Conservation (phyloP, 2,797 vertebrate species). For the Trematomus bernacchii region DNA sequence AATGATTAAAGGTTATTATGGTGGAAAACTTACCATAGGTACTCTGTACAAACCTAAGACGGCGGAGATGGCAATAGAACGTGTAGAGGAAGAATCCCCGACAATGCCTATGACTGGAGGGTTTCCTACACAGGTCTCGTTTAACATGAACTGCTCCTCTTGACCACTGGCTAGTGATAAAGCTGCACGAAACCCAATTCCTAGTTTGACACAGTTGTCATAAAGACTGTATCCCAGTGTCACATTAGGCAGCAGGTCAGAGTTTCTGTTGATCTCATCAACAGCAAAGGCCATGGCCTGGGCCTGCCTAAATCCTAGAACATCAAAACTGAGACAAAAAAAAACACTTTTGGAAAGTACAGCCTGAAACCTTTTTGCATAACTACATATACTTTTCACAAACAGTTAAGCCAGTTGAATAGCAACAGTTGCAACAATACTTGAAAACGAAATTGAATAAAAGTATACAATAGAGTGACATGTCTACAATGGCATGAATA, state of each 20-base stretch:
- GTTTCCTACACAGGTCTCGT: constrained; percentile 43
- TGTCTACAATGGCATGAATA: not conserved
- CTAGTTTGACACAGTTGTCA: constrained; percentile 72
- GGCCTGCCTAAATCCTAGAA: constrained; percentile 66
- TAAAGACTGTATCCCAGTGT: constrained; percentile 20
- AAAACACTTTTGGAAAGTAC: not conserved
- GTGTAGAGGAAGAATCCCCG: constrained; percentile 65
- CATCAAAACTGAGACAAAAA: constrained; percentile 66
- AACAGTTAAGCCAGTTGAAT: not conserved
- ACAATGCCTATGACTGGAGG: constrained; percentile 66
- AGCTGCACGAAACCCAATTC: constrained; percentile 73
- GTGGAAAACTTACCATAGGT: constrained; percentile 59
- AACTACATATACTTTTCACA: not conserved
- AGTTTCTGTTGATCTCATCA: constrained; percentile 72
- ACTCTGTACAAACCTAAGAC: constrained; percentile 66
- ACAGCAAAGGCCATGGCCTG: constrained; percentile 79
- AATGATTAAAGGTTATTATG: not conserved
- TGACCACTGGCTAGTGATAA: constrained; percentile 63
- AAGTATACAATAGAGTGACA: not conserved
- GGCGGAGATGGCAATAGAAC: constrained; percentile 58
- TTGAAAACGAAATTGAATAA: constrained; percentile 7
- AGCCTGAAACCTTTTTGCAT: not conserved
- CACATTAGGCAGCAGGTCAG: constrained; percentile 4
- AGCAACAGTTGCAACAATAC: not conserved
- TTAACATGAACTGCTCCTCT: constrained; percentile 34